These are phyloP conservation scores for Parazoanthus swiftii DNA, from an alignment of 92 coral and sea anemone genomes.

Conservation along the genomic window DNA sequence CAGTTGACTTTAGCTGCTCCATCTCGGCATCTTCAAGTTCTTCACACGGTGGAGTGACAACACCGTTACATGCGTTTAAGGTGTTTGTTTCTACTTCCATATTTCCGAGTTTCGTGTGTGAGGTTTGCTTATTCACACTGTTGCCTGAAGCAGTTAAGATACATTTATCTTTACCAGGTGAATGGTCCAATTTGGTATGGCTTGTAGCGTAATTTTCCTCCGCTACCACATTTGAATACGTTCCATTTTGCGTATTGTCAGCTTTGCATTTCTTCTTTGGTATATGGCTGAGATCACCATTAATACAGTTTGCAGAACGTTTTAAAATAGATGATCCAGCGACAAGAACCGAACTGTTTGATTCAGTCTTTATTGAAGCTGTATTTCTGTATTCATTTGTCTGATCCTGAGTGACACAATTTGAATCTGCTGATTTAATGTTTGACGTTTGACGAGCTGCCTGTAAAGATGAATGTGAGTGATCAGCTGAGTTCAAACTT, in stretches of 20 bases:
- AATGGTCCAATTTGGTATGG: background rate
- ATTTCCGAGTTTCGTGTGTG: background rate
- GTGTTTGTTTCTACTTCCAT: background rate
- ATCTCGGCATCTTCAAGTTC: background rate
- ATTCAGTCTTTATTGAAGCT: background rate
- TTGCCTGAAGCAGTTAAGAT: background rate
- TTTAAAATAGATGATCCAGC: background rate
- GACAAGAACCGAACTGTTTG: background rate
- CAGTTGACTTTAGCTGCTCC: conserved; percentile 17
- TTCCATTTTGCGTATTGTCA: background rate
- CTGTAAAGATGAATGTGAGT: background rate
- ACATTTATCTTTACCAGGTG: background rate
- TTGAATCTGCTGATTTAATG: background rate
- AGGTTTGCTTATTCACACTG: background rate
- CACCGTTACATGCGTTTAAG: conserved; percentile 4
- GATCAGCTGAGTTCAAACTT: background rate
- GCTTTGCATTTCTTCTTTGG: conserved; percentile 10
- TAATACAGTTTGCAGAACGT: conserved; percentile 30
- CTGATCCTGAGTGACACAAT: background rate
- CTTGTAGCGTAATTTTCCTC: background rate
- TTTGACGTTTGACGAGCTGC: background rate
- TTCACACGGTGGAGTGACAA: background rate
- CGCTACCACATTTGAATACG: background rate
- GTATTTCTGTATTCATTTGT: background rate
- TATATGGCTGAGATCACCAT: conserved; percentile 29